Base-by-base conservation (phyloP, 2,113 vertebrate genomes). In the Hiodon alosoides region DNA sequence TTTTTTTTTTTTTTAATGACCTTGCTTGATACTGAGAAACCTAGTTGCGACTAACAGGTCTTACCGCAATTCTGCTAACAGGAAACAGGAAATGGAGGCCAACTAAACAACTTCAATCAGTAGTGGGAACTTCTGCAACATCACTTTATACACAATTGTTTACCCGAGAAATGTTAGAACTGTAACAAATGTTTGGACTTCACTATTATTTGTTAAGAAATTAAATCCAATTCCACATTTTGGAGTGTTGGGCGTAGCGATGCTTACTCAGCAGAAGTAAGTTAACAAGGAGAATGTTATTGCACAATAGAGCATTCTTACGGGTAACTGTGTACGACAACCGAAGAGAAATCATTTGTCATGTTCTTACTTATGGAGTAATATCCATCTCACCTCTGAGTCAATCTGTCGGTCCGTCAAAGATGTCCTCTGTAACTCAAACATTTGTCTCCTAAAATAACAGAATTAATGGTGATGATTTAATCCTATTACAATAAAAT, bases 351-450 rank as follows among this genome's bases (percentile, higher is more conserved):
- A 9, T 31, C 46, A 5, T n/a, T 64, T 6, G 5, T 17, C 16
- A 17, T 4, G 52, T 46, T 47, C 11, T 71, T 71, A 57, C 55
- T 31, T 31, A 31, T 31, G 31, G 31, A 31, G 31, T 31, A 31
- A 31, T 31, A 31, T 31, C 31, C 55, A 59, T 64, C 73, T 79
- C 78, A 82, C 81, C 79, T 77, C 64, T 51, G 71, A 54, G 53
- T 71, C 11, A 51, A 66, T 31, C 50, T 67, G 73, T 52, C 46
- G 46, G 5, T 67, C 74, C 57, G 64, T 67, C 8, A 47, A 46
- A 48, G n/a, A n/a, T 50, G 55, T 54, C 54, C 69, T 74, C 55
- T 82, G 74, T 60, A 80, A 57, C 54, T 77, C 57, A 77, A 80
- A 68, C 13, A 78, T 54, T 51, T 31, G 14, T 31, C 16, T 69